A percentile compares a stretch with the other conserved stretches of the same genome.
These are phyloP conservation scores for Megaceryle alcyon DNA, from an alignment of 2,797 vertebrate species.

Conservation along the genomic window DNA sequence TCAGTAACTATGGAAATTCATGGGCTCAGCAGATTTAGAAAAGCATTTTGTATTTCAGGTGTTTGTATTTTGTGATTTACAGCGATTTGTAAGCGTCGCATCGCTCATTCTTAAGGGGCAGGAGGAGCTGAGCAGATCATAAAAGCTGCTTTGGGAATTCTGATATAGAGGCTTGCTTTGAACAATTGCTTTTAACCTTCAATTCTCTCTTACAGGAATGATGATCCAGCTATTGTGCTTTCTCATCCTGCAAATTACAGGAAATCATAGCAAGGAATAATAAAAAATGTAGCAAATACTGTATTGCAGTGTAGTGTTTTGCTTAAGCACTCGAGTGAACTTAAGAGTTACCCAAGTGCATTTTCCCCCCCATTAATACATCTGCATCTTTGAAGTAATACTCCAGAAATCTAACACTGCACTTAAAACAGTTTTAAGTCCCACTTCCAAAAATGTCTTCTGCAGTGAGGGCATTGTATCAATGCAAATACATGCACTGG, in stretches of 20 bases:
- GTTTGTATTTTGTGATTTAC: not conserved
- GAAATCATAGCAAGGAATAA: not conserved
- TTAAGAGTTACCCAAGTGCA: not conserved
- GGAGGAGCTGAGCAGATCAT: not conserved
- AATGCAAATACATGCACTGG: not conserved
- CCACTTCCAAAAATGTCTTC: not conserved
- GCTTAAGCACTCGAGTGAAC: not conserved
- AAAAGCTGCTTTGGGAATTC: not conserved
- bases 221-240: not conserved
- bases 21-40: not conserved
- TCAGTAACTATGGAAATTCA: not conserved
- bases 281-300: not conserved
- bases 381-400: not conserved
- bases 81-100: not conserved
- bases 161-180: not conserved
- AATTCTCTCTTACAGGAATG: not conserved
- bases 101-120: not conserved
- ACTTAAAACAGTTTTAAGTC: not conserved
- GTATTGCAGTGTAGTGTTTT: not conserved
- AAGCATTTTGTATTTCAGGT: rapidly evolving
- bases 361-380: not conserved
- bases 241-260: not conserved
- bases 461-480: not conserved
- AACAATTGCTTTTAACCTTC: not conserved
- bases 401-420: not conserved